Conservation (phyloP, 2,797 vertebrate species). For the Anas georgica region DNA sequence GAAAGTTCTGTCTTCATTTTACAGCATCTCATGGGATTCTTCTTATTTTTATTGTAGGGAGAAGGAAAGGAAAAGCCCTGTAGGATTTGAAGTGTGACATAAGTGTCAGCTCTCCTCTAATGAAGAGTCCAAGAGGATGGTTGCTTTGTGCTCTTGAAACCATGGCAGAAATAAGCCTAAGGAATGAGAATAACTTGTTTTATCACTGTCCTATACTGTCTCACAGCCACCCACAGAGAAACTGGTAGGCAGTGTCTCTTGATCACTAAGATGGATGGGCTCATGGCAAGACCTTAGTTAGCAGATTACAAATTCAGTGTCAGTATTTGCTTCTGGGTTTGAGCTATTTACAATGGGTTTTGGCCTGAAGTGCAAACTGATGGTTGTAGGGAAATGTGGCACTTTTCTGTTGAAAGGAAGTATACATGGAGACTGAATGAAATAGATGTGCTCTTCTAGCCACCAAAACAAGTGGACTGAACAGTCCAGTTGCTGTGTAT, state of each 20-base stretch:
- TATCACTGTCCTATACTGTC: background rate
- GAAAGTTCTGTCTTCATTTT: background rate
- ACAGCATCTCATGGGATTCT: background rate
- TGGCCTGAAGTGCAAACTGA: slow-evolving; percentile 44
- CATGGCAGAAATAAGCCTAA: slow-evolving; percentile 33
- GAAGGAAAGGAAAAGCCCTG: background rate
- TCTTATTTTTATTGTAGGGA: background rate
- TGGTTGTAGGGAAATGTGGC: slow-evolving; percentile 24
- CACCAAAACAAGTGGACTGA: slow-evolving; percentile 3
- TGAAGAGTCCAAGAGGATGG: slow-evolving; percentile 13
- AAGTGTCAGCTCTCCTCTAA: slow-evolving; percentile 41
- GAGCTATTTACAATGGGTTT: slow-evolving; percentile 52
- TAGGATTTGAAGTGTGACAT: slow-evolving; percentile 4
- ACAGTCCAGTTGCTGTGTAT: slow-evolving; percentile 29
- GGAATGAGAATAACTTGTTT: slow-evolving; percentile 27
- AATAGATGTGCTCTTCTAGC: slow-evolving; percentile 1
- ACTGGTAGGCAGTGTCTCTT: slow-evolving; percentile 43
- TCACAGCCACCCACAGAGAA: slow-evolving; percentile 27
- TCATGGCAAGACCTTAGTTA: slow-evolving; percentile 45
- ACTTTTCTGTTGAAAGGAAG: slow-evolving; percentile 54
- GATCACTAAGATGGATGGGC: slow-evolving; percentile 45
- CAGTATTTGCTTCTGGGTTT: slow-evolving; percentile 51
- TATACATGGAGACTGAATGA: background rate
- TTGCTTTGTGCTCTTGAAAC: slow-evolving; percentile 58
- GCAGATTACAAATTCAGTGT: slow-evolving; percentile 40